Evolutionary conservation across 2,797 vertebrate species (phyloP).

Genomic region (Thalassophryne amazonica): DNA sequence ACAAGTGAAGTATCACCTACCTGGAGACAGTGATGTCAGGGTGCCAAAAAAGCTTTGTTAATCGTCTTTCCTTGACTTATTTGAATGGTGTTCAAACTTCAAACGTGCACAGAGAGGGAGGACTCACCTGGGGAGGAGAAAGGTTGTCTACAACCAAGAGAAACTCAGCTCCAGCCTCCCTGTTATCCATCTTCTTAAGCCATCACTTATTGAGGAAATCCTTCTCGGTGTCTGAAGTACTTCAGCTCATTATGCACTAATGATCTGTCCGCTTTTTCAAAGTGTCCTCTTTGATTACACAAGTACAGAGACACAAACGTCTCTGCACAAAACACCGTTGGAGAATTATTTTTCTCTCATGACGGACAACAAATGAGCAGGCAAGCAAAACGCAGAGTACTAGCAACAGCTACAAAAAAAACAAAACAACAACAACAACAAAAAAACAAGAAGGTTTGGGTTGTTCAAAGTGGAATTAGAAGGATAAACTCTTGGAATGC

Average conservation of each 20-base stretch:
- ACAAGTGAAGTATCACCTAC: conserved; percentile 47
- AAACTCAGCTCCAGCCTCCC: conserved; percentile 44
- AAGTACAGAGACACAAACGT: conserved; percentile 41
- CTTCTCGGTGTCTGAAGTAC: conserved; percentile 54
- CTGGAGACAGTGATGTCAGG: conserved; percentile 17
- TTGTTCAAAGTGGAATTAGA: no score
- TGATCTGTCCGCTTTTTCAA: conserved; percentile 47
- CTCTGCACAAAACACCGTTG: conserved; percentile 18
- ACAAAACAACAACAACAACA: no score
- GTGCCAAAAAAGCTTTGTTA: conserved; percentile 55
- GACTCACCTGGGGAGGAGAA: conserved; percentile 71
- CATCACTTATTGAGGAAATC: conserved; percentile 59
- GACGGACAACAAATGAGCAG: conserved; percentile 15
- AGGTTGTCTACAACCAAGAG: conserved; percentile 42
- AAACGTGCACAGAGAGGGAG: conserved; percentile 50
- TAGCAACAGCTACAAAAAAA: conserved; percentile 36
- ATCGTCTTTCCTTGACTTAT: conserved; percentile 47
- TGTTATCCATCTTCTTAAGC: conserved; percentile 49
- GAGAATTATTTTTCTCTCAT: conserved; percentile 28
- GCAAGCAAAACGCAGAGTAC: conserved; percentile 26
- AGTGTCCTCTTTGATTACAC: conserved; percentile 52
- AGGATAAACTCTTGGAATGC: no score
- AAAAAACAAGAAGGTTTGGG: no score
- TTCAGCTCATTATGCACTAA: conserved; percentile 63
- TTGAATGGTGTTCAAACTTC: conserved; percentile 55